Conservation (phyloP, 2,888 invertebrate species). For the Pristionchus fissidentatus region DNA sequence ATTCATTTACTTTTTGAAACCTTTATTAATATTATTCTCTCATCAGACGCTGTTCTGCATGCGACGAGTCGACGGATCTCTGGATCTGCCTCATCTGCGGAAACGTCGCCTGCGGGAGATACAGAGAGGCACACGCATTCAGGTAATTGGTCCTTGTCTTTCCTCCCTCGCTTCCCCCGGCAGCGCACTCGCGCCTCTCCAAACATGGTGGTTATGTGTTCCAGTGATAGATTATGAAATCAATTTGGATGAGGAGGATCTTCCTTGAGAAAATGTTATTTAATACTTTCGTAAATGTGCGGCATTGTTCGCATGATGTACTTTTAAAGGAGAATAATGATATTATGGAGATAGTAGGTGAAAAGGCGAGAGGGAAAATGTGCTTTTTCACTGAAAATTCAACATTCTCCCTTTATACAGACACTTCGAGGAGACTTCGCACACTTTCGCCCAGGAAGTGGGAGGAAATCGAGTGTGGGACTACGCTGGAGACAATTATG, state of each 20-base stretch:
- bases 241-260: too few relatives aligned
- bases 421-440: slow-evolving; percentile 94
- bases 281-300: too few relatives aligned
- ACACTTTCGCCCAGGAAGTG: slow-evolving; percentile 93
- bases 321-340: too few relatives aligned
- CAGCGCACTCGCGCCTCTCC: too few relatives aligned
- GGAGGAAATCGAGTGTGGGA: slow-evolving; percentile 97
- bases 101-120: slow-evolving; percentile 96
- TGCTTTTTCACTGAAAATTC: too few relatives aligned
- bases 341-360: too few relatives aligned
- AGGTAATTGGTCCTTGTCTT: slow-evolving; percentile 77
- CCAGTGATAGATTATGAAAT: too few relatives aligned
- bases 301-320: too few relatives aligned
- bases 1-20: not conserved
- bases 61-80: slow-evolving; percentile 82
- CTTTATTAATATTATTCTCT: not conserved
- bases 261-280: too few relatives aligned
- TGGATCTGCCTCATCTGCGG: slow-evolving; percentile 99
- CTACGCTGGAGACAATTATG: slow-evolving; percentile 97
- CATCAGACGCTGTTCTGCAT: slow-evolving; percentile 82
- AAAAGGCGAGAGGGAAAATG: too few relatives aligned
- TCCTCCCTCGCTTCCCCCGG: too few relatives aligned
- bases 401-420: slow-evolving; percentile 78
- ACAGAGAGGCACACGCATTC: slow-evolving; percentile 91
- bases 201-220: not conserved